Base-by-base conservation (phyloP, 2,888 invertebrate species). In the Hemaris fuciformis region DNA sequence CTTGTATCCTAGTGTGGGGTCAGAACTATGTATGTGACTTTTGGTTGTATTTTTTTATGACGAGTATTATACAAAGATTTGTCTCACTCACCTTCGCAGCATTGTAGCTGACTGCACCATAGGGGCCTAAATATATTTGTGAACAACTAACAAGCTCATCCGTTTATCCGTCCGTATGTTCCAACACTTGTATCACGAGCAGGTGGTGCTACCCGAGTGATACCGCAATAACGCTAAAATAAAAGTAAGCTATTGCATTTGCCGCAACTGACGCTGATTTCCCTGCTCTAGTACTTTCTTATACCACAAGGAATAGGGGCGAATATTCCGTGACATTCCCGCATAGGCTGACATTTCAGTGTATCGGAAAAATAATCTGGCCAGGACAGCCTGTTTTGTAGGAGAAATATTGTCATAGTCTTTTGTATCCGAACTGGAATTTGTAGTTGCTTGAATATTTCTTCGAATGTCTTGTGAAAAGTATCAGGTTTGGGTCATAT, bases 171-270 rank as follows among this genome's bases (percentile, higher is more conserved):
- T 2, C 45, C 69, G 69, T 74, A 46, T 67, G 34, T 67, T 38
- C n/a, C 56, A 63, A 53, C 42, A 67, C 62, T 66, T 57, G 68
- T 74, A 77, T 77, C 76, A 81, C 81, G 76, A 77, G 76, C 85
- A 85, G 85, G 83, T 85, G 85, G 77, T 65, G 71, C 71, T 68
- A 71, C 73, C 75, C 72, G 70, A 75, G 73, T 80, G 83, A 78
- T 80, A 79, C 80, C 76, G 79, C 84, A 85, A 85, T 85, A 86
- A 84, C 79, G 80, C 75, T 82, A 79, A 84, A 84, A 85, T 85
- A 83, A 85, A 85, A 83, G 78, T 77, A 81, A 84, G 75, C 77
- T 81, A 81, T 80, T 76, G 80, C 81, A 72, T 72, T 71, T 65
- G 63, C 63, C 64, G 65, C 67, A 74, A 67, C 71, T 73, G 73